Conservation (phyloP, 2,113 vertebrate genomes). For the Scomber colias region DNA sequence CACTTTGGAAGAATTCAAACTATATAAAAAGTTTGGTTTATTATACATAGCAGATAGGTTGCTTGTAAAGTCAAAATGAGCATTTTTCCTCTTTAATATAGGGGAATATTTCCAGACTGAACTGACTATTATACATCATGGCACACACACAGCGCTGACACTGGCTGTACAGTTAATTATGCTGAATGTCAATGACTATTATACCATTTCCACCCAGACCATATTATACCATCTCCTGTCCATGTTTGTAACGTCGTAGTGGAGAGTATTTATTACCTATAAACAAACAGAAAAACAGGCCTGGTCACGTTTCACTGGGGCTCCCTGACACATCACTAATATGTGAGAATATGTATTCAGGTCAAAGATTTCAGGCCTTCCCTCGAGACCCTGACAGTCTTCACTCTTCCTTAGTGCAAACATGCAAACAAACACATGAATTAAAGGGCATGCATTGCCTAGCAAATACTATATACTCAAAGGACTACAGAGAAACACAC, state of each 20-base stretch:
- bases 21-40: too few species aligned
- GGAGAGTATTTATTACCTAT: slow-evolving; percentile 78
- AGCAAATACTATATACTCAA: slow-evolving; percentile 39
- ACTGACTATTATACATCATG: not conserved
- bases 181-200: slow-evolving; percentile 62
- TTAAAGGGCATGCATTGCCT: slow-evolving; percentile 53
- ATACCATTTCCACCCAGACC: slow-evolving; percentile 43
- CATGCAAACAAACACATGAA: slow-evolving; percentile 69
- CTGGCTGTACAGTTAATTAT: slow-evolving; percentile 43
- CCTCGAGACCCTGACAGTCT: slow-evolving; percentile 68
- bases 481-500: slow-evolving; percentile 20
- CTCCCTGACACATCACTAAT: slow-evolving; percentile 77
- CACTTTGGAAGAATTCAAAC: too few species aligned
- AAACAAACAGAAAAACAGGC: slow-evolving; percentile 75
- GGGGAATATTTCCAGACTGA: too few species aligned
- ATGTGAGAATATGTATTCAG: slow-evolving; percentile 81
- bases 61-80: too few species aligned
- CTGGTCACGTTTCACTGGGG: slow-evolving; percentile 74
- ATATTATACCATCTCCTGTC: slow-evolving; percentile 62
- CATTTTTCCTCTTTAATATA: too few species aligned
- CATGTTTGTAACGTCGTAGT: slow-evolving; percentile 58
- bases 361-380: slow-evolving; percentile 78
- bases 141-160: slow-evolving; percentile 1
- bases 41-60: too few species aligned
- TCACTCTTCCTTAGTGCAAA: slow-evolving; percentile 63